Conservation (phyloP, 2,113 vertebrate species). For the Nothobranchius furzeri region DNA sequence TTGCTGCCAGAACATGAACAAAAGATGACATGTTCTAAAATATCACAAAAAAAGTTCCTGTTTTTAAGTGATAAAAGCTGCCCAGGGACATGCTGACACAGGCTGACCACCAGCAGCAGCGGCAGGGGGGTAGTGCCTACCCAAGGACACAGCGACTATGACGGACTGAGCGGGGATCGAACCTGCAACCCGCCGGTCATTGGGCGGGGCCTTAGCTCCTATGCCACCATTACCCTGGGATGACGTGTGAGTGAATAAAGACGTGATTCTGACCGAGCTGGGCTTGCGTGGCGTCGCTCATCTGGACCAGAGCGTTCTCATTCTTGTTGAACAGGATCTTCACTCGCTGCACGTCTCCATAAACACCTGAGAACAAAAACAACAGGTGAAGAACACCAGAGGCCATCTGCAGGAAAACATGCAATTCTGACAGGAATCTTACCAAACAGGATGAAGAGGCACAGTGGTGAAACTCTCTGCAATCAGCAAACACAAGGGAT, state of each 20-base stretch:
- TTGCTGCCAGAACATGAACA: conserved; percentile 17
- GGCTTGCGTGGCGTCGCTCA: conserved; percentile 62
- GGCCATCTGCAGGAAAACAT: conserved; percentile 29
- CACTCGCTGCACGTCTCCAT: conserved; percentile 62
- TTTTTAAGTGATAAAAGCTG: no score
- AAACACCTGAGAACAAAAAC: conserved; percentile 53
- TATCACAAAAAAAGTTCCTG: no score
- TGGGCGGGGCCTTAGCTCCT: no score
- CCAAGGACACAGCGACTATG: not conserved
- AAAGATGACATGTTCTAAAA: no score
- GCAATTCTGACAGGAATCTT: conserved; percentile 7
- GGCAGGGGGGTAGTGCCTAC: no score
- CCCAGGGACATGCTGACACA: no score
- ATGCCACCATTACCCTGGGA: no score
- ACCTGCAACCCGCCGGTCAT: no score
- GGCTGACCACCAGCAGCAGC: no score
- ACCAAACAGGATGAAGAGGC: conserved; percentile 68
- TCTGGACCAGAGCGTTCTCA: conserved; percentile 62
- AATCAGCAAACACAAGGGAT: conserved; percentile 15
- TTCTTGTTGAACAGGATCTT: conserved; percentile 69
- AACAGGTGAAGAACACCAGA: not conserved
- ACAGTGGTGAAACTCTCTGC: conserved; percentile 54
- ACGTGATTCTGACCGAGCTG: conserved; percentile 47
- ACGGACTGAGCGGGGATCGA: no score
- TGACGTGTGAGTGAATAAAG: not conserved